Evolutionary conservation across 1,140 invertebrate genomes (phyloP).

Genomic region (Procambarus clarkii): DNA sequence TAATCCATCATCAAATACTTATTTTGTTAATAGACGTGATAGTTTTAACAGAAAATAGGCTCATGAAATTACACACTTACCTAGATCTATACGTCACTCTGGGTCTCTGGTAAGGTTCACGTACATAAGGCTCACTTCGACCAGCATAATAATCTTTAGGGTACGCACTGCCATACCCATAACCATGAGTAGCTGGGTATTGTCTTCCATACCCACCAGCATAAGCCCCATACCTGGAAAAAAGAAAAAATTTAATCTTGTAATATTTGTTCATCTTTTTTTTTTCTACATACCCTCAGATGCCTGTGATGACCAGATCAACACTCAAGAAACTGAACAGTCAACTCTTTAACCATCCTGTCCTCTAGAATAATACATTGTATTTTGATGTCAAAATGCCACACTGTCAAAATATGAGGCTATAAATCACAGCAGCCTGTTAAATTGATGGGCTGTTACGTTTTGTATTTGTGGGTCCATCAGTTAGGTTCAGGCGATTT

Average conservation of each 20-base stretch:
- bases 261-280: not conserved
- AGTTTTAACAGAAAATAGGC: too few relatives aligned
- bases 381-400: too few relatives aligned
- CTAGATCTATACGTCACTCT: constrained; percentile 56
- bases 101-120: constrained; percentile 51
- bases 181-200: constrained; percentile 71
- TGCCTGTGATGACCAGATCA: not conserved
- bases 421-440: too few relatives aligned
- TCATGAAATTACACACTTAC: constrained; percentile 24
- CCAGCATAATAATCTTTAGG: constrained; percentile 75
- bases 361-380: too few relatives aligned
- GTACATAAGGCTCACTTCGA: constrained; percentile 66
- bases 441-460: too few relatives aligned
- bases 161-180: constrained; percentile 75
- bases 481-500: too few relatives aligned
- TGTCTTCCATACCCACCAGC: constrained; percentile 49
- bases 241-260: not conserved
- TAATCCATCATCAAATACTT: too few relatives aligned
- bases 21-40: too few relatives aligned
- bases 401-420: too few relatives aligned
- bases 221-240: constrained; percentile 47
- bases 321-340: too few relatives aligned
- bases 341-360: too few relatives aligned
- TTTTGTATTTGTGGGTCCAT: too few relatives aligned
- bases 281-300: not conserved